Evolutionary conservation across 2,888 invertebrate species (phyloP), one percentile per base, ranked within the genome.

Genomic region (Tenthredo livida): DNA sequence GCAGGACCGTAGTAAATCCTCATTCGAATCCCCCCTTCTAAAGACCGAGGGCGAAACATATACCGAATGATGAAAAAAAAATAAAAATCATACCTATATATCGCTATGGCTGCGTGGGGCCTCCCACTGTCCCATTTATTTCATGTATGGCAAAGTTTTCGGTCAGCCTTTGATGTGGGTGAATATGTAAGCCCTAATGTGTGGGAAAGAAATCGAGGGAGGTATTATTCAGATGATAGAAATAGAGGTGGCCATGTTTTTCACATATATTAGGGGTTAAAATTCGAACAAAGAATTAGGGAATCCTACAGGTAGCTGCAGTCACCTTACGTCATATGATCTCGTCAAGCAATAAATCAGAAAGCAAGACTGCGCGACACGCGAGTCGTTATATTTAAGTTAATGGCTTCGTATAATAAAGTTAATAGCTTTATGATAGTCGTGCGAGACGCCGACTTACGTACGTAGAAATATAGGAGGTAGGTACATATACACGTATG

Each of bases 371-470:
- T 50, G 89, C 89, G 91, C 91, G 93, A 92, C 92, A 93, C 92
- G 92, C 90, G 91, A 92, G 92, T 92, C 92, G 92, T 92, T 92
- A 93, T 92, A 92, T 92, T 92, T 92, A 91, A 92, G 92, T 93
- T 92, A 93, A 93, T 92, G 91, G 91, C 92, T 90, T 89, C 88
- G 91, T 91, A 92, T 91, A 93, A 93, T 93, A 93, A 93, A 93
- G 91, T 93, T 93, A 93, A 93, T 93, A 90, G 93, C 91, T 93
- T 93, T 91, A 92, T 91, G 92, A 92, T 92, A 92, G 92, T 90
- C 89, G 88, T 90, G 89, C 90, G 89, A 88, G 88, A 89, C 89
- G 88, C 89, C 83, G 83, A 67, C 65, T 67, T 67, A 83, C 65
- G 70, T 83, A 67, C 54, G 25, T 61, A 61, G 61, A 61, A 61